Conservation (phyloP, 2,113 vertebrate species). For the Eupsittula cactorum region DNA sequence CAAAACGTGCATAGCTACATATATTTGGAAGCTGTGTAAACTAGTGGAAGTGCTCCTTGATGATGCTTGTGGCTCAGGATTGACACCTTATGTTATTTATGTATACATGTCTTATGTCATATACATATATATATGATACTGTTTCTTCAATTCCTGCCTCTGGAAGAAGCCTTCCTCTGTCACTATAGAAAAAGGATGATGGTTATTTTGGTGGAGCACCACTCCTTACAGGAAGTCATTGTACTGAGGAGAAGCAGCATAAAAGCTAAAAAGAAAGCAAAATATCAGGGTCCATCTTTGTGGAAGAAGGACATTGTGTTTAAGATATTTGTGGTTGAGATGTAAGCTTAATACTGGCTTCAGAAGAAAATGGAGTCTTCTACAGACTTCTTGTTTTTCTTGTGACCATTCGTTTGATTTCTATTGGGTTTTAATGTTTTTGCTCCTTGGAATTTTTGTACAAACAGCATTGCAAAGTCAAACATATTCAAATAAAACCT, state of each 20-base stretch:
- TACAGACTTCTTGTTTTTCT: not conserved
- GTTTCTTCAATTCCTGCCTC: not conserved
- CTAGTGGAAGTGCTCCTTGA: not conserved
- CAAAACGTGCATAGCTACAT: not conserved
- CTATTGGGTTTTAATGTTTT: constrained; percentile 27
- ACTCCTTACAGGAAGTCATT: not conserved
- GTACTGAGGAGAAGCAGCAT: not conserved
- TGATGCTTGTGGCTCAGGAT: not conserved
- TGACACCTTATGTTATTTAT: not conserved
- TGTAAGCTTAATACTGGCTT: not conserved
- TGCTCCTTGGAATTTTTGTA: not conserved
- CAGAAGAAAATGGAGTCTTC: not conserved
- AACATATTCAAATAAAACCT: constrained; percentile 63
- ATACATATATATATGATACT: not conserved
- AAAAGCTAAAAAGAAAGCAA: not conserved
- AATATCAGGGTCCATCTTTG: not conserved
- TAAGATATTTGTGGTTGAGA: not conserved
- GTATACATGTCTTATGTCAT: not conserved
- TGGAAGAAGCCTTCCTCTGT: not conserved
- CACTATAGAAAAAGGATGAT: not conserved
- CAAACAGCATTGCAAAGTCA: not conserved
- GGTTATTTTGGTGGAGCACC: not conserved
- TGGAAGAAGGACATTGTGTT: not conserved
- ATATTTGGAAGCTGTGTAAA: not conserved
- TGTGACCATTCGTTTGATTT: not conserved